Evolutionary conservation across 2,888 invertebrate species (phyloP).

Genomic region (Heliconius ethilla): DNA sequence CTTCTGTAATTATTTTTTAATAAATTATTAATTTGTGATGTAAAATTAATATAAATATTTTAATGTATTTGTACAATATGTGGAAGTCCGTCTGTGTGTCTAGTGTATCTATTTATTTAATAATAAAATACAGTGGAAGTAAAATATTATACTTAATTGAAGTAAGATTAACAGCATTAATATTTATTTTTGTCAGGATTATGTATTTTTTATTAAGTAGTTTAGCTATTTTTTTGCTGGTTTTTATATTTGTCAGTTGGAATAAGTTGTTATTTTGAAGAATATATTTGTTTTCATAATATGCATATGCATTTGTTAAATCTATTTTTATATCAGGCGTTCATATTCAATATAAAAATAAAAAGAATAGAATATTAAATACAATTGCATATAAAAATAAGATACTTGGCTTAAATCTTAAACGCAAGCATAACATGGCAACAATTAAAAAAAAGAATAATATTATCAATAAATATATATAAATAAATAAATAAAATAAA

Average conservation of each 20-base stretch:
- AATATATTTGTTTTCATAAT: no score
- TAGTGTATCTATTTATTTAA: not conserved
- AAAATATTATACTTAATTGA: not conserved
- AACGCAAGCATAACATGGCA: not conserved
- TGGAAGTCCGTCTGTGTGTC: not conserved
- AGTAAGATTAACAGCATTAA: not conserved
- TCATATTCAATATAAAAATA: no score
- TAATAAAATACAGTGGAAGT: not conserved
- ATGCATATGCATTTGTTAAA: no score
- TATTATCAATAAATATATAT: not conserved
- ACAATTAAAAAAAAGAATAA: not conserved
- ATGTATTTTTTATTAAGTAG: no score
- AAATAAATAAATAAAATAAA: slow-evolving; percentile 45
- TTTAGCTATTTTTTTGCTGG: not conserved
- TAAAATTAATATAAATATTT: no score
- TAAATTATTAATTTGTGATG: not conserved
- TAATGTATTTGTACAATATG: not conserved
- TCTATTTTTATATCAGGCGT: no score
- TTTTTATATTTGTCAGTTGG: not conserved
- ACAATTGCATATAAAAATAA: not conserved
- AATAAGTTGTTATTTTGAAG: not conserved
- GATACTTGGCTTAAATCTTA: not conserved
- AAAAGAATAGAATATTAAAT: not conserved
- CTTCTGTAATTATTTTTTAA: slow-evolving; percentile 18
- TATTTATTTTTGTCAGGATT: not conserved